Base-by-base conservation (phyloP, 2,797 vertebrate species). In the Simalia tracyae region DNA sequence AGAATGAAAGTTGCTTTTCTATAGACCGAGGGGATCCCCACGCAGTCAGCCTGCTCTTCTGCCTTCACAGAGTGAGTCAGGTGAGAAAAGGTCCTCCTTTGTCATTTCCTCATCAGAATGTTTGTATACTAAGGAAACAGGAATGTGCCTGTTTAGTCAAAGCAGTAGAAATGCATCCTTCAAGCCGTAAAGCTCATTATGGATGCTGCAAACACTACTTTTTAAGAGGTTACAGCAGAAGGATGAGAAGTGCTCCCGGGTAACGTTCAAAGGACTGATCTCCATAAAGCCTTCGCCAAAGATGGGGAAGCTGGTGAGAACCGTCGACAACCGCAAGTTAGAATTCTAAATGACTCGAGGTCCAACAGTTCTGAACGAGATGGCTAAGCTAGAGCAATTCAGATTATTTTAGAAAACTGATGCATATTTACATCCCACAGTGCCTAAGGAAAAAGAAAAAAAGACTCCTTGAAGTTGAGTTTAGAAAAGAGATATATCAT, bases 181-280 rank as follows among this genome's bases (percentile, higher is more conserved):
- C 81, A 92, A 92, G 96, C 95, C 85, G 63, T 36, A 93, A 94
- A 97, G 97, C 97, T 96, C 96, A 96, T 95, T 95, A 96, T 54
- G 3, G 92, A 86, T 60, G 92, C 94, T 85, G 72, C 56, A 0
- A 14, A 94, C 96, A 57, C 95, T 87, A 0, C 57, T 86, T 84
- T 92, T 94, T 96, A 97, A 97, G 64, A 97, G 97, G 97, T 97
- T 96, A 96, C 89, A 54, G 93, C 14, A 91, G 0, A 12, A 31
- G 93, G 96, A 97, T 94, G 93, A 95, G 94, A 94, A 96, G 26
- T 0, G 89, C 96, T 96, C 10, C 0, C 0, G 66, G 96, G 94
- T 94, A 95, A 94, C 68, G 89, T 84, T 19, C 92, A 90, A 94
- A 95, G 54, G 76, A 94, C 90, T 84, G 93, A 96, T 94, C 85